Evolutionary conservation across 2,888 invertebrate genomes (phyloP).

Genomic region (Sinohyriopsis cumingii): DNA sequence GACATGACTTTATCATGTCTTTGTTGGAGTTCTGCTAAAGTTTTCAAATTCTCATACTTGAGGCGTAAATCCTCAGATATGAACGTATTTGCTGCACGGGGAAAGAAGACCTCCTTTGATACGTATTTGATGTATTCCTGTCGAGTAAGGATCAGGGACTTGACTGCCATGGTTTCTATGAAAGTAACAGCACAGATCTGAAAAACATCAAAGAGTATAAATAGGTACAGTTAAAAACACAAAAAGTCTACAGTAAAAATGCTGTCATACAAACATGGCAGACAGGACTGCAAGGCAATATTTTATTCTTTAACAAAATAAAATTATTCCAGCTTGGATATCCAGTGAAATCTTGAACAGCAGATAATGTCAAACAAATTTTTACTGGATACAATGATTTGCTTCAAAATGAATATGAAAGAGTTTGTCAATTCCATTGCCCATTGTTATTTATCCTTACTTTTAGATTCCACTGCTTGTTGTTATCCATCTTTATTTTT

Average conservation of each 20-base stretch:
- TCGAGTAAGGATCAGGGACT: constrained; percentile 90
- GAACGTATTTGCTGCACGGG: constrained; percentile 81
- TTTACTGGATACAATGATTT: too few relatives aligned
- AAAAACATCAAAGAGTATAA: constrained; percentile 46
- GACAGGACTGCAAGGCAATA: not conserved
- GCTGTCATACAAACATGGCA: not conserved
- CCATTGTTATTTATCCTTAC: too few relatives aligned
- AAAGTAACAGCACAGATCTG: constrained; percentile 98
- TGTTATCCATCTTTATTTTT: too few relatives aligned
- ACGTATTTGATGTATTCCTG: constrained; percentile 96
- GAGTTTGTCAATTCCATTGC: too few relatives aligned
- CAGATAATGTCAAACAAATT: too few relatives aligned
- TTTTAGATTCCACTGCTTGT: too few relatives aligned
- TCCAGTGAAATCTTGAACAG: too few relatives aligned
- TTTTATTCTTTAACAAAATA: too few relatives aligned
- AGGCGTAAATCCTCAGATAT: constrained; percentile 81
- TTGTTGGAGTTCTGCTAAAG: constrained; percentile 79
- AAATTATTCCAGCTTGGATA: too few relatives aligned
- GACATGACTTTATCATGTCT: constrained; percentile 79
- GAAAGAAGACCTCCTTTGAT: constrained; percentile 90
- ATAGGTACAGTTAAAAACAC: not conserved
- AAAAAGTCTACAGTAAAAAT: not conserved
- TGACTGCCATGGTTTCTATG: constrained; percentile 95
- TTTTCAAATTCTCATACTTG: constrained; percentile 84
- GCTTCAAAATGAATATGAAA: too few relatives aligned